These are phyloP conservation scores for Peromyscus maniculatus DNA, from an alignment of 2,113 vertebrate genomes.

Conservation along the genomic window DNA sequence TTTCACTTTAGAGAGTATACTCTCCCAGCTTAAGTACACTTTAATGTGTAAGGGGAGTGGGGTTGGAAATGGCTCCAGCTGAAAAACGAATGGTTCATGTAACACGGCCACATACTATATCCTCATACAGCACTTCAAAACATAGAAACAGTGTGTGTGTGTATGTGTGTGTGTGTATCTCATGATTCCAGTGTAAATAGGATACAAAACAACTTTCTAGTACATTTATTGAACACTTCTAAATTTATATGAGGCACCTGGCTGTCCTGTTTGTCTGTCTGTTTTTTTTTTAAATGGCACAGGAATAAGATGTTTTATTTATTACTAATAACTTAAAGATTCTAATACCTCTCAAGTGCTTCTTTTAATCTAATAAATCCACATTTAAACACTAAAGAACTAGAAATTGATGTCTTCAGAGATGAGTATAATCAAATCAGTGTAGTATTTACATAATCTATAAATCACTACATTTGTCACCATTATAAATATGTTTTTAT, in stretches of 20 bases:
- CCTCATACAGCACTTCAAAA: conserved; percentile 75
- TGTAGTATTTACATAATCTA: not conserved
- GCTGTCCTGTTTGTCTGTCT: not conserved
- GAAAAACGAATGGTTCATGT: not conserved
- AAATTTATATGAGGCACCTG: conserved; percentile 42
- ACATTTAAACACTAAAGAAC: conserved; percentile 6
- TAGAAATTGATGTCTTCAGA: not conserved
- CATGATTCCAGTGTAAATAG: conserved; percentile 22
- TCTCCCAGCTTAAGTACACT: conserved; percentile 63
- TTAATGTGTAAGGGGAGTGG: not conserved
- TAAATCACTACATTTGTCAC: not conserved
- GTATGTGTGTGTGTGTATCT: not conserved
- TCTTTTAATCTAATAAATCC: conserved; percentile 79
- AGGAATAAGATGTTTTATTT: conserved; percentile 14
- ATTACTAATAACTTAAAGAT: conserved; percentile 78
- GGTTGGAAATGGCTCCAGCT: not conserved
- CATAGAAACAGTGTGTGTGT: conserved; percentile 64
- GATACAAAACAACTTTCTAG: conserved; percentile 51
- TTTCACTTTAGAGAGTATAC: conserved; percentile 80
- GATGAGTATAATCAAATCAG: not conserved
- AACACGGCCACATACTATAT: not conserved
- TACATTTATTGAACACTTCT: conserved; percentile 46
- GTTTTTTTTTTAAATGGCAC: not conserved
- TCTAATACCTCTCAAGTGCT: conserved; percentile 75
- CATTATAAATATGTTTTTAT: not conserved